Evolutionary conservation across 2,113 vertebrate species (phyloP).

Genomic region (Helogale parvula): DNA sequence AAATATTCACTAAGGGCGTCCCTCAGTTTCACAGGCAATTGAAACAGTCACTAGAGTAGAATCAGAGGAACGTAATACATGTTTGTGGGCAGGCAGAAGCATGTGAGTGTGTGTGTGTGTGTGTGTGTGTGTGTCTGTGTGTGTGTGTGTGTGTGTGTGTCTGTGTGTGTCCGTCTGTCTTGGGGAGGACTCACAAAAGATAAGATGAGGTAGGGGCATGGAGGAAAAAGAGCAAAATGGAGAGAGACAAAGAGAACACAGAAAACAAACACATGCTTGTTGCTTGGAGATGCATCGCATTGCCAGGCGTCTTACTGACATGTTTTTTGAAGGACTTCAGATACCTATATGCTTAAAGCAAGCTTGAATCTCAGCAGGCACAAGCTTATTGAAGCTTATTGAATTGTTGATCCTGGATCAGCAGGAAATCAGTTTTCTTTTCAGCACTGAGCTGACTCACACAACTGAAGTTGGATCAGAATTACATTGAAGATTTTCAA

Average conservation of each 20-base stretch:
- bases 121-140: too few species aligned
- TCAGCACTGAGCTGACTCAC: neutral
- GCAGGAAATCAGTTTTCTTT: conserved; percentile 52
- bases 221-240: neutral
- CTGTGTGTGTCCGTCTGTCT: neutral
- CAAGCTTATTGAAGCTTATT: conserved; percentile 3
- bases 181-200: neutral
- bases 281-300: neutral
- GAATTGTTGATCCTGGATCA: conserved; percentile 30
- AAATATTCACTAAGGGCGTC: neutral
- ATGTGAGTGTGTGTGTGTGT: neutral
- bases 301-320: neutral
- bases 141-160: neutral
- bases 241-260: neutral
- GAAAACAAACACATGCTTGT: neutral
- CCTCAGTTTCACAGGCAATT: neutral
- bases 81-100: fast-evolving
- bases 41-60: neutral
- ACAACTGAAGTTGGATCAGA: neutral
- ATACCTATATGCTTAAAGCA: neutral
- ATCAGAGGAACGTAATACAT: neutral
- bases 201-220: neutral
- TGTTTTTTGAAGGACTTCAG: neutral
- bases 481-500: neutral
- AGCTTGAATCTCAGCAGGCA: neutral